Percentiles rank a stretch among this genome's conserved stretches.
phyloP scores from a whole-genome alignment of 2,797 vertebrate genomes.

The Clamator glandarius region DNA sequence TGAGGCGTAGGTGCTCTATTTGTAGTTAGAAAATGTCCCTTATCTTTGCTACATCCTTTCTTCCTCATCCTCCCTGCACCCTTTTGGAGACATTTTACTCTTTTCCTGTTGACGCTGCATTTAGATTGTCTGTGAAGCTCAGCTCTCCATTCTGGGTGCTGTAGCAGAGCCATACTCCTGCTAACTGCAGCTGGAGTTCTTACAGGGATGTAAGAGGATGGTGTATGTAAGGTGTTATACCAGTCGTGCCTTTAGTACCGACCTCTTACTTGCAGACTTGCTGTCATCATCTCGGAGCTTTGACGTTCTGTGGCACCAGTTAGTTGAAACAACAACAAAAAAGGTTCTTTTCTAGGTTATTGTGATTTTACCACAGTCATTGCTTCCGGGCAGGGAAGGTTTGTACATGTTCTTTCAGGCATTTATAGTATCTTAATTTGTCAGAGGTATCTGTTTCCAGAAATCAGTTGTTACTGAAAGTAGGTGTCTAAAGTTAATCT shows the following conservation, averaged over 20 bases:
- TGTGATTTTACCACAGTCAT: not conserved
- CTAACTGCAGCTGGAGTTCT: not conserved
- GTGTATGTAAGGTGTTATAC: not conserved
- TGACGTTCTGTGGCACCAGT: not conserved
- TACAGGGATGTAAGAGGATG: rapidly evolving
- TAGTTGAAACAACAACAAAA: not conserved
- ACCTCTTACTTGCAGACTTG: not conserved
- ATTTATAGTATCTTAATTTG: not conserved
- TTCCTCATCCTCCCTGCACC: not conserved
- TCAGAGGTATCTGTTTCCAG: not conserved
- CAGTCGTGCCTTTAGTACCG: not conserved
- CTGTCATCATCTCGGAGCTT: not conserved
- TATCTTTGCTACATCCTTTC: not conserved
- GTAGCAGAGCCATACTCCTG: not conserved
- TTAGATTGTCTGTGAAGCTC: not conserved
- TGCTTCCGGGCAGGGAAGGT: not conserved
- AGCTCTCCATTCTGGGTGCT: not conserved
- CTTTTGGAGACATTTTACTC: not conserved
- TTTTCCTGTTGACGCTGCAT: not conserved
- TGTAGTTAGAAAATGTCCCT: not conserved
- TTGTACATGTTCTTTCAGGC: not conserved
- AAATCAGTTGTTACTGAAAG: not conserved
- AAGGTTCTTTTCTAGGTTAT: not conserved
- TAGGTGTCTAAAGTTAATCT: not conserved
- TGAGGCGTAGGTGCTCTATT: not conserved